Evolutionary conservation across 37 sponge, comb jelly and placozoan species (phyloP), one percentile per base, ranked within the genome.

Genomic region (Halisarca cf. caerulea): DNA sequence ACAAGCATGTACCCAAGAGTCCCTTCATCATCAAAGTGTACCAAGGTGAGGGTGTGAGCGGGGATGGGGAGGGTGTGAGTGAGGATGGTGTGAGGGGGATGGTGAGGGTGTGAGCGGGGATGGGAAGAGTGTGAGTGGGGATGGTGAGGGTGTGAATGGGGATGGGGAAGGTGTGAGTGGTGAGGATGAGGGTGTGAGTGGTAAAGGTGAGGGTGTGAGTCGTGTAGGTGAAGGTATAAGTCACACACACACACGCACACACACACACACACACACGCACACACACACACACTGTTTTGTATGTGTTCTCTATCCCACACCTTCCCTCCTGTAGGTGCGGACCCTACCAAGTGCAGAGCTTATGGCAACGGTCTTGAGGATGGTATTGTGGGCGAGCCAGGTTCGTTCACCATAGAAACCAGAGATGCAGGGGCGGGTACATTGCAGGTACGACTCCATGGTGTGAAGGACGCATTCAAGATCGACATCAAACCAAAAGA

Each of bases 351-450:
- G 51, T 91, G 91, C 78, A 86, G 38, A 40, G 95, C 92, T 20
- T 81, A 71, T 71, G 95, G 95, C 0, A 86, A 84, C 18, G 95
- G 95, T 8, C 74, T 94, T 0, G 55, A 73, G 27, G 89, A 89
- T 53, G 92, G 92, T 2, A 20, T 71, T 21, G 92, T 88, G 21
- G 92, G 89, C 27, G 20, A 54, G 30, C 75, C 83, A 24, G 83
- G 80, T 47, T 41, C 79, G 44, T 95, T 95, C 82, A 77, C 57
- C 18, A 87, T 95, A 35, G 90, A 83, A 53, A 90, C 92, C 2
- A 87, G 88, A 39, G 86, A 92, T 70, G 96, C 88, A 8, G 93
- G 96, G 8, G 82, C 82, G 25, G 96, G 96, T 17, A 80, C 80
- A 5, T 60, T 95, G 24, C 47, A 41, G 25, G 91, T 95, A 4